These are phyloP conservation scores for Urocolius indicus DNA, from an alignment of 2,113 vertebrate genomes.

Conservation along the genomic window DNA sequence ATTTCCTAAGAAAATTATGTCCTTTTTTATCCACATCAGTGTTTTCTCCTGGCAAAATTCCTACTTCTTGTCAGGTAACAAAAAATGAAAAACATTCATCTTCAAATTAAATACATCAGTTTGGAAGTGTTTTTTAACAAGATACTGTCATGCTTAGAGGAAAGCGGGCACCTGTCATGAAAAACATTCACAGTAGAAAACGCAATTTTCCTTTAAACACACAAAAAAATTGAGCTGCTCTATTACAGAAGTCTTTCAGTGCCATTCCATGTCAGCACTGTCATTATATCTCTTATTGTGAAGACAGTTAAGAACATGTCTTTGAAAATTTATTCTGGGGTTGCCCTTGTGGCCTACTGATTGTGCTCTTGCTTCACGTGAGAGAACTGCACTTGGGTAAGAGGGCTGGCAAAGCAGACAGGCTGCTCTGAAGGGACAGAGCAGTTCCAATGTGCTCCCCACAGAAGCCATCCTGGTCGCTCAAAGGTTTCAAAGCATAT, in stretches of 20 bases:
- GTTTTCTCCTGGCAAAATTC: constrained; percentile 22
- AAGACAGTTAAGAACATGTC: constrained; percentile 22
- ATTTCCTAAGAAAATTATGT: constrained; percentile 5
- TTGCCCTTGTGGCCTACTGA: constrained; percentile 50
- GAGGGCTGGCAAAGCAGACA: background rate
- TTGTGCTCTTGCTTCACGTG: background rate
- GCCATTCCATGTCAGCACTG: constrained; percentile 51
- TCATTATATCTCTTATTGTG: constrained; percentile 19
- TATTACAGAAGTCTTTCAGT: constrained; percentile 37
- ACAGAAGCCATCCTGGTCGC: background rate
- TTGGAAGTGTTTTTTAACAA: constrained; percentile 41
- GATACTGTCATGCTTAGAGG: constrained; percentile 15
- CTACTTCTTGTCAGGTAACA: constrained; percentile 10
- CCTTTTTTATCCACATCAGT: background rate
- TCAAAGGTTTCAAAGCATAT: background rate
- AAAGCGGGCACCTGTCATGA: constrained; percentile 43
- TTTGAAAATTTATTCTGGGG: constrained; percentile 48
- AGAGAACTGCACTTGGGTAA: background rate
- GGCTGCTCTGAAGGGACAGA: background rate
- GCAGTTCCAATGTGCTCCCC: background rate
- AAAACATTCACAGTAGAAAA: constrained; percentile 38
- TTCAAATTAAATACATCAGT: constrained; percentile 51
- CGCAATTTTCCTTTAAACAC: constrained; percentile 53
- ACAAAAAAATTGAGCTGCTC: constrained; percentile 17
- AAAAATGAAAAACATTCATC: constrained; percentile 22